Percentiles rank a stretch among this genome's conserved stretches.
Conservation (phyloP, 2,113 vertebrate genomes). For the Monopterus albus region DNA sequence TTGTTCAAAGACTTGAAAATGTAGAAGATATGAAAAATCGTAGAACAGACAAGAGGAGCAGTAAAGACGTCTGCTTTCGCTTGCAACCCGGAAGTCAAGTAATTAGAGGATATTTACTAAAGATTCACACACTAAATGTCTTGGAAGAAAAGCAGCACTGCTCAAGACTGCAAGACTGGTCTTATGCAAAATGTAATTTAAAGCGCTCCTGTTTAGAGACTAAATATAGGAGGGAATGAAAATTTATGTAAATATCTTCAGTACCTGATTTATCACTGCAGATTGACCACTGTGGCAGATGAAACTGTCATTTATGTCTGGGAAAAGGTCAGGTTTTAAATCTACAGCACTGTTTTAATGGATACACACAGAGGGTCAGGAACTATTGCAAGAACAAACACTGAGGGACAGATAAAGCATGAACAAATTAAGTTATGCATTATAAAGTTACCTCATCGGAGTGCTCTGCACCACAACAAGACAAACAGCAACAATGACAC, state of each 20-base stretch:
- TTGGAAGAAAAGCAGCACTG: not conserved
- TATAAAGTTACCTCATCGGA: not conserved
- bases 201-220: no score
- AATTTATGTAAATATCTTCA: not conserved
- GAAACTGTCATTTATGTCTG: not conserved
- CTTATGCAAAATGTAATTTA: not conserved
- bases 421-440: not conserved
- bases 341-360: not conserved
- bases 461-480: not conserved
- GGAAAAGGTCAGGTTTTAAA: not conserved
- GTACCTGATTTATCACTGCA: not conserved
- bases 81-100: no score
- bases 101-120: no score
- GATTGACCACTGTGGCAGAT: not conserved
- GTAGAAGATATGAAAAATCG: no score
- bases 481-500: not conserved
- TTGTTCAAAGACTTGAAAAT: no score
- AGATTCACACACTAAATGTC: no score
- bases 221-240: not conserved
- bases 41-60: no score
- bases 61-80: no score
- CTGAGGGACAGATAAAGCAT: not conserved
- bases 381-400: no score
- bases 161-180: not conserved
- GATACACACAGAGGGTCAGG: not conserved